Percentiles rank a stretch among this genome's conserved stretches.
Evolutionary conservation across 2,113 vertebrate genomes (phyloP).

Genomic region (Oplegnathus fasciatus): DNA sequence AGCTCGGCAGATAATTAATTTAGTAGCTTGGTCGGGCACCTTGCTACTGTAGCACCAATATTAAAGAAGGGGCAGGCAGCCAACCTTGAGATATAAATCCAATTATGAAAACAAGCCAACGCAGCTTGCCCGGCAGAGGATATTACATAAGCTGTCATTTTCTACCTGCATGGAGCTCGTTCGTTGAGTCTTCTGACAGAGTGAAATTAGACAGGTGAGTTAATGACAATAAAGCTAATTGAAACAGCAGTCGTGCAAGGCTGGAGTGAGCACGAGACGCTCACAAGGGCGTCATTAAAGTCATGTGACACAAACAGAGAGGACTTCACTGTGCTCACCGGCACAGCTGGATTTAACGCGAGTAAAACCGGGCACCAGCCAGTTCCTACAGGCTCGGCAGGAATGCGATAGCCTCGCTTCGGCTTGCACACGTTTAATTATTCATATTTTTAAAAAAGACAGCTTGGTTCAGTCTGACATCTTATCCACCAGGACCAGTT

Average conservation of each 20-base stretch:
- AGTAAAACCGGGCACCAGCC: not conserved
- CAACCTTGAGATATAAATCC: slow-evolving; percentile 63
- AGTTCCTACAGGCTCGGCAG: not conserved
- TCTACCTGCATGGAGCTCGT: not conserved
- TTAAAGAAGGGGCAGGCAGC: slow-evolving; percentile 6
- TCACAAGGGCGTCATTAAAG: slow-evolving; percentile 75
- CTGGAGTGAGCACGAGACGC: slow-evolving; percentile 71
- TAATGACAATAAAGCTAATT: not conserved
- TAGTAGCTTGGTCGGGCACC: not conserved
- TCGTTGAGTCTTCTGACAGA: too few species aligned
- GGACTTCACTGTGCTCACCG: slow-evolving; percentile 11
- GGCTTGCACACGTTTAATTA: slow-evolving; percentile 70
- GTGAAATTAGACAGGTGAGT: not conserved
- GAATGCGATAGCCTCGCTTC: slow-evolving; percentile 48
- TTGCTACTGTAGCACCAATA: slow-evolving; percentile 18
- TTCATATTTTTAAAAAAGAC: slow-evolving; percentile 64
- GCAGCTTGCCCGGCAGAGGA: slow-evolving; percentile 26
- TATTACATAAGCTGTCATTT: slow-evolving; percentile 27
- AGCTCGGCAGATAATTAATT: not conserved
- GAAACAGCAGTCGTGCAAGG: not conserved
- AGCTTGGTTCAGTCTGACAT: slow-evolving; percentile 16
- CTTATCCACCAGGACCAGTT: not conserved
- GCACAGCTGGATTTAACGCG: slow-evolving; percentile 41
- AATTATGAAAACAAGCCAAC: slow-evolving; percentile 54
- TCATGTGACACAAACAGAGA: slow-evolving; percentile 79